Percentiles rank a stretch among this genome's conserved stretches.
These are phyloP conservation scores for Anhinga rufa DNA, from an alignment of 2,113 vertebrate species.

Conservation along the genomic window DNA sequence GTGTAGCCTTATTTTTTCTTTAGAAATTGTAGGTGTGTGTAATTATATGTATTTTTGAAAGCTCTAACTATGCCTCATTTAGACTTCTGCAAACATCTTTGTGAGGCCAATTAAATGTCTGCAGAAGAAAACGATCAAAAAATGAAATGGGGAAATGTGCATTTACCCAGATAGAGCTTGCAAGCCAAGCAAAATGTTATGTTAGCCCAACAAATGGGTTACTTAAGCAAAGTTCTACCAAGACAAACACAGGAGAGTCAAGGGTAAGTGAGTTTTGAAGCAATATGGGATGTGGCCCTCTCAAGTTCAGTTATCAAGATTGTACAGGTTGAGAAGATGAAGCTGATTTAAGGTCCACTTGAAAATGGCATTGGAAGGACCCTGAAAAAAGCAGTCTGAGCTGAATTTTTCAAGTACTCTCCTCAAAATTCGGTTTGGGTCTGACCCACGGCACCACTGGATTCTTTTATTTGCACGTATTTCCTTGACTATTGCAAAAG, in stretches of 20 bases:
- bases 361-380: not conserved
- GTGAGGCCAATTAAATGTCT: constrained; percentile 69
- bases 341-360: not conserved
- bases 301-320: not conserved
- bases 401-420: not conserved
- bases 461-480: not conserved
- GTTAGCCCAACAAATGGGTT: constrained; percentile 71
- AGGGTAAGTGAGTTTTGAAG: constrained; percentile 56
- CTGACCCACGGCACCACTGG: not conserved
- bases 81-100: constrained; percentile 69
- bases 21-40: constrained; percentile 60
- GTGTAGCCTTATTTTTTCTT: constrained; percentile 56
- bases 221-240: constrained; percentile 68
- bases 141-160: constrained; percentile 59
- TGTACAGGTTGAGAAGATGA: not conserved
- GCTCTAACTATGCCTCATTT: constrained; percentile 65
- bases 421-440: not conserved
- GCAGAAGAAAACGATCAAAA: constrained; percentile 66
- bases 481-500: not conserved
- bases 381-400: not conserved
- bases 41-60: constrained; percentile 70
- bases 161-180: constrained; percentile 54
- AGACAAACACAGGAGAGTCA: constrained; percentile 69
- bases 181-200: constrained; percentile 78
- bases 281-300: constrained; percentile 8